Evolutionary conservation across 2,797 vertebrate genomes (phyloP), one percentile per base, ranked within the genome.

Genomic region (Hylomyscus alleni): DNA sequence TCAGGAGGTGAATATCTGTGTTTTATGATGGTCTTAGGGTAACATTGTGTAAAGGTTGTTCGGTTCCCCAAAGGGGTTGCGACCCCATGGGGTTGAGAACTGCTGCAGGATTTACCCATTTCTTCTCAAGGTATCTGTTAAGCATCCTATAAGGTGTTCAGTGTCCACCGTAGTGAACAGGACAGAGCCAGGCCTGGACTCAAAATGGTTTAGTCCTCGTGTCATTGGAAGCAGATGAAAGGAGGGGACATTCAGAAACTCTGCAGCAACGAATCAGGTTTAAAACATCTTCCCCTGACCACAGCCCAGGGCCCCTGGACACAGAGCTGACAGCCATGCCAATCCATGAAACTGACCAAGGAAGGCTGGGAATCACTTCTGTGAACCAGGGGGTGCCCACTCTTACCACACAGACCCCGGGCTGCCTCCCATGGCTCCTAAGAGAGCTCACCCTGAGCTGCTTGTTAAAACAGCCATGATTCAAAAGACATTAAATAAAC

Each of bases 311-410:
- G 14, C 85, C 67, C 77, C 34, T 5, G 0, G 7, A 94, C 40
- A 22, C n/a, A 65, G 50, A 47, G 34, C 56, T 58, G 65, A 17
- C 0, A 34, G 60, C 65, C 26, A 7, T 44, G 34, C 3, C 1
- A 26, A 13, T 4, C 34, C 0, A 3, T 58, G 34, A 75, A 69
- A 89, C 20, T 22, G 29, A 40, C 40, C 15, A 73, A 29, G 22
- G 15, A 37, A 82, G 1, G 22, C 24, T 24, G 7, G 37, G 54
- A 17, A 37, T 52, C 37, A 81, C 40, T 22, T 22, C 13, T 81
- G 90, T 50, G 52, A 67, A 26, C 10, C 0, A 4, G 52, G n/a
- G 13, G 44, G 31, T 26, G 0, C 2, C 44, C 3, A 20, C 7
- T 15, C 31, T 67, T 29, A 31, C 19, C 8, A 31, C 13, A 3